Evolutionary conservation across 2,888 invertebrate genomes (phyloP).

Genomic region (Erebia aethiops): DNA sequence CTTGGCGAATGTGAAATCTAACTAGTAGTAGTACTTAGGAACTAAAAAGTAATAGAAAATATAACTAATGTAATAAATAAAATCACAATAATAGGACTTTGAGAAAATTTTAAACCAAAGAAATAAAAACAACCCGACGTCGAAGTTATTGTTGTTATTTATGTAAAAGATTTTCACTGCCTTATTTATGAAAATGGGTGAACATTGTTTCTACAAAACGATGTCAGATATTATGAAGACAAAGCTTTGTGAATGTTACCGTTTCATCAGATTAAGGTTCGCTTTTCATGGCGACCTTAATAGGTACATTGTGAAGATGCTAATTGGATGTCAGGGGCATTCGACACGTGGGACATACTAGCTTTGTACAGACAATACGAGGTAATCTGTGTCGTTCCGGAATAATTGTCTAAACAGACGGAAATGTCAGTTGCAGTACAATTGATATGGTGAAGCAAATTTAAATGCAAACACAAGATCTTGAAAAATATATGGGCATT

Average conservation of each 20-base stretch:
- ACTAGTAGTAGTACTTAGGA: too few species aligned
- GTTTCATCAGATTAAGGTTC: slow-evolving; percentile 39
- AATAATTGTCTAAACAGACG: too few species aligned
- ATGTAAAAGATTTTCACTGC: neutral
- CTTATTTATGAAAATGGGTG: slow-evolving; percentile 12
- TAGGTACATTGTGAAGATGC: slow-evolving; percentile 35
- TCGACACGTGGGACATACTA: slow-evolving; percentile 16
- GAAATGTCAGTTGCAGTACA: too few species aligned
- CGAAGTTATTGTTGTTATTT: neutral
- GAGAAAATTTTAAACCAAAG: too few species aligned
- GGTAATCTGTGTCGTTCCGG: neutral
- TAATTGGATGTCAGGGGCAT: slow-evolving; percentile 38
- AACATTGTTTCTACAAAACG: slow-evolving; percentile 24
- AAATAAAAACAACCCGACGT: neutral
- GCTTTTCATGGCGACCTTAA: slow-evolving; percentile 30
- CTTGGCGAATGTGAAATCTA: too few species aligned
- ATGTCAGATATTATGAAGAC: slow-evolving; percentile 28
- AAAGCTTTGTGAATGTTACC: slow-evolving; percentile 38
- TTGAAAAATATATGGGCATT: too few species aligned
- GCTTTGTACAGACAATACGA: neutral
- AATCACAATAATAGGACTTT: too few species aligned
- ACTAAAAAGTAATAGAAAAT: too few species aligned
- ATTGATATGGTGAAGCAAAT: too few species aligned
- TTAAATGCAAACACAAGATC: too few species aligned
- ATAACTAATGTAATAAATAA: too few species aligned